Conservation (phyloP, 2,113 vertebrate genomes). For the Ptilonorhynchus violaceus region DNA sequence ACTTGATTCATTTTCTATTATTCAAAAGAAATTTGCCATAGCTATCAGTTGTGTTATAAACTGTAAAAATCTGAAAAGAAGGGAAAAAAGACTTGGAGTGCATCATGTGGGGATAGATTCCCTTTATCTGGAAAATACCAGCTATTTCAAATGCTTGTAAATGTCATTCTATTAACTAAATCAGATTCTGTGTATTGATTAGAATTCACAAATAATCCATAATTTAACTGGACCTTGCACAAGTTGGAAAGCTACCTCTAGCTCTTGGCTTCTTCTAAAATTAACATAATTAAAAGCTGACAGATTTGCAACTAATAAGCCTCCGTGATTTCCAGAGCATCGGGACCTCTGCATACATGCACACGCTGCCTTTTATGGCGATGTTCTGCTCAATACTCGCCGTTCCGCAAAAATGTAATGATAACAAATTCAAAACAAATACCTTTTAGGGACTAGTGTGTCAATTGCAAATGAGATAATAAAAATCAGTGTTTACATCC, state of each 20-base stretch:
- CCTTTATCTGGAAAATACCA: not conserved
- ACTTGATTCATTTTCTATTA: not conserved
- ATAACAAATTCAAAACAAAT: conserved; percentile 92
- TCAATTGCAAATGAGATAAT: conserved; percentile 73
- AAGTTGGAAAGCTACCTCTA: not conserved
- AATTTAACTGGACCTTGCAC: not conserved
- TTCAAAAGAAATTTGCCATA: not conserved
- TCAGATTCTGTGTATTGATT: not conserved
- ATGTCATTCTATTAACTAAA: not conserved
- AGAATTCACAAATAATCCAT: not conserved
- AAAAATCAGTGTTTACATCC: conserved; percentile 53
- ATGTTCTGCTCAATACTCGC: conserved; percentile 81
- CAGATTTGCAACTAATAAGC: conserved; percentile 2
- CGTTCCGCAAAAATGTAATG: conserved; percentile 83
- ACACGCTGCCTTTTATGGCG: conserved; percentile 88
- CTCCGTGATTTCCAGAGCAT: not conserved
- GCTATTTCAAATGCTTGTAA: not conserved
- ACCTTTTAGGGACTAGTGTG: conserved; percentile 94
- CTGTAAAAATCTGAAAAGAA: not conserved
- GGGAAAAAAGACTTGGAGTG: not conserved
- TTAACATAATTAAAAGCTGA: conserved; percentile 20
- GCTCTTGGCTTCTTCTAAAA: not conserved
- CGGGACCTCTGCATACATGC: conserved; percentile 24
- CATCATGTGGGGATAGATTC: not conserved
- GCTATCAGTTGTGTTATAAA: not conserved